Base-by-base conservation (phyloP, 23 tunicate species). In the Ciona savignyi region DNA sequence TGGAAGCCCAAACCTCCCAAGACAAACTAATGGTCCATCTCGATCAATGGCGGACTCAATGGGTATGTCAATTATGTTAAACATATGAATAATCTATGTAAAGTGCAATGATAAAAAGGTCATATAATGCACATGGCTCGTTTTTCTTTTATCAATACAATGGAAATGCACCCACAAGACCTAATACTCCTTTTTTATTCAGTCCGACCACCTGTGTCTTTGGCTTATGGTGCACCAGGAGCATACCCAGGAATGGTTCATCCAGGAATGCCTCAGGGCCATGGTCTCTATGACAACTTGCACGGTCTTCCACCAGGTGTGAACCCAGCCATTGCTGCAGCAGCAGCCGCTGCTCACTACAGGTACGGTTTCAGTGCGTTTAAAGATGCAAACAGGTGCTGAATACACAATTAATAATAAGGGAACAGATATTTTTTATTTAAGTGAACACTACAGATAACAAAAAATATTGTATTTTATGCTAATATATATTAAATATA, bases 321-420 rank as follows among this genome's bases (percentile, higher is more conserved):
- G n/a, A 76, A 71, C 70, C 82, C 86, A 34, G 74, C 93, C 25
- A 33, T 74, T 65, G 79, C 82, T 0, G 84, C 91, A 25, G 56
- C 56, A 6, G 84, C 91, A 34, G n/a, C n/a, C n/a, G n/a, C n/a
- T n/a, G 90, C 90, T 51, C 90, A 84, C 63, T 84, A 81, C 66
- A 81, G 90, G 90, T 84, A 31, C 9, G 56, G 56, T 6, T n/a
- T n/a, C n/a, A n/a, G n/a, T n/a, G n/a, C n/a, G n/a, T n/a, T n/a
- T n/a, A n/a, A n/a, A n/a, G n/a, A n/a, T n/a, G n/a, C n/a, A n/a
- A n/a, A n/a, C n/a, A n/a, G n/a, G n/a, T n/a, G n/a, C n/a, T n/a
- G n/a, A n/a, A n/a, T n/a, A n/a, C n/a, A n/a, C n/a, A n/a, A n/a
- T n/a, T n/a, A n/a, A n/a, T n/a, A n/a, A n/a, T n/a, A n/a, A n/a